Percentiles rank a stretch among this genome's conserved stretches.
phyloP scores from a whole-genome alignment of 2,113 vertebrate genomes.

The Mohoua ochrocephala region DNA sequence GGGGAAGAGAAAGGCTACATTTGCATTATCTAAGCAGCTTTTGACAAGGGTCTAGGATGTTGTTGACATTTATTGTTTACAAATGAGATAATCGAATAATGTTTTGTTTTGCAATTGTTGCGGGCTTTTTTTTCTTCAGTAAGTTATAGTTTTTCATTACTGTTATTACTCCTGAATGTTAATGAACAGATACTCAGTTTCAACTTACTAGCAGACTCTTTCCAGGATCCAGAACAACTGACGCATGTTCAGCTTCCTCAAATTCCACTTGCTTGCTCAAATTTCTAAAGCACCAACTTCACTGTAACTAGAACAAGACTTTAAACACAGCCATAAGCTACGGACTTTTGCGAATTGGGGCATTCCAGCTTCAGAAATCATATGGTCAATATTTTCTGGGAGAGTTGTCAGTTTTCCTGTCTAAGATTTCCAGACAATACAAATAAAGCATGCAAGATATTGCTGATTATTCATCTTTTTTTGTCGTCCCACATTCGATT shows the following conservation, averaged over 20 bases:
- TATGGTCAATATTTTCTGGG: neutral
- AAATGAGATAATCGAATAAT: constrained; percentile 65
- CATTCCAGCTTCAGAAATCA: neutral
- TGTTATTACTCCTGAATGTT: neutral
- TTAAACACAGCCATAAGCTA: neutral
- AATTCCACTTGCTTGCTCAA: neutral
- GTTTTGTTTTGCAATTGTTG: neutral
- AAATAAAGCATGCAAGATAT: neutral
- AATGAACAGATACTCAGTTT: neutral
- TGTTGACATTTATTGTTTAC: constrained; percentile 70
- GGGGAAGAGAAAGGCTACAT: constrained; percentile 64
- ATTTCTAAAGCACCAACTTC: neutral
- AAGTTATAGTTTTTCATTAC: neutral
- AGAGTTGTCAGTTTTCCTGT: neutral
- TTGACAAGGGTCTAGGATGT: constrained; percentile 21
- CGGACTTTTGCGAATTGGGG: neutral
- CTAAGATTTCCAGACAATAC: neutral
- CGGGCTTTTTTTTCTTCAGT: neutral
- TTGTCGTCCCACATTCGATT: neutral
- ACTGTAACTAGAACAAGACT: neutral
- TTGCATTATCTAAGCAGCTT: constrained; percentile 59
- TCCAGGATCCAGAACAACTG: neutral
- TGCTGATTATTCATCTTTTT: neutral
- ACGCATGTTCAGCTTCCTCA: neutral
- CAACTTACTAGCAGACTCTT: neutral